Evolutionary conservation across 2,113 vertebrate genomes (phyloP), one percentile per base, ranked within the genome.

Genomic region (Globicephala melas): DNA sequence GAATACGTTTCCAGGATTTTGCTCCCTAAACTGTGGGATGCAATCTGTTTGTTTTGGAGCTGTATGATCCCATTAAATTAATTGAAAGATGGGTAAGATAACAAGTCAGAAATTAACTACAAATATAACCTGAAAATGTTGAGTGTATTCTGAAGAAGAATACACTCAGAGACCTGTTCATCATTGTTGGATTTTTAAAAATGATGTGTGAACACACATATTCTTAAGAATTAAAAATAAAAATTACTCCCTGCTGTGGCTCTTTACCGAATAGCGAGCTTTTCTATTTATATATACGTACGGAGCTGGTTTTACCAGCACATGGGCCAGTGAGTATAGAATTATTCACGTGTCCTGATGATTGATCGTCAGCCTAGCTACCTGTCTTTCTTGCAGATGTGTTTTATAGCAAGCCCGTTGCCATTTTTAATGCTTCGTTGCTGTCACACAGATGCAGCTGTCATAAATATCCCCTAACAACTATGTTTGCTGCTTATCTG

Each of bases 341-440:
- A 98, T 97, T 97, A 96, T 97, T 98, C 97, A 90, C 70, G 4
- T 83, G 98, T 93, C 93, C 90, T 33, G 38, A 41, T 98, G 98
- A 98, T 97, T 98, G 98, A 98, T 96, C 94, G 97, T 60, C 97
- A 97, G 94, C 95, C 95, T 95, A 87, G 93, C 96, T 98, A 96
- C 96, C n/a, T 97, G 97, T 98, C 97, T 98, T 53, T 97, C 93
- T 58, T 55, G 90, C 60, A 98, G 97, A 96, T 95, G 44, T 50
- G 95, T 98, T 98, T 98, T 97, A 89, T 94, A 95, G 97, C 97
- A 97, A 98, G 85, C 97, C 96, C 21, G n/a, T 67, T 98, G 85
- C 92, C 67, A 85, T 97, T 97, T 95, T 97, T 90, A 95, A 94
- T 68, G 97, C 98, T 97, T 97, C 97, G 93, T 86, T 95, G 98